Evolutionary conservation across 2,113 vertebrate species (phyloP).

Genomic region (Hyperopisus bebe): DNA sequence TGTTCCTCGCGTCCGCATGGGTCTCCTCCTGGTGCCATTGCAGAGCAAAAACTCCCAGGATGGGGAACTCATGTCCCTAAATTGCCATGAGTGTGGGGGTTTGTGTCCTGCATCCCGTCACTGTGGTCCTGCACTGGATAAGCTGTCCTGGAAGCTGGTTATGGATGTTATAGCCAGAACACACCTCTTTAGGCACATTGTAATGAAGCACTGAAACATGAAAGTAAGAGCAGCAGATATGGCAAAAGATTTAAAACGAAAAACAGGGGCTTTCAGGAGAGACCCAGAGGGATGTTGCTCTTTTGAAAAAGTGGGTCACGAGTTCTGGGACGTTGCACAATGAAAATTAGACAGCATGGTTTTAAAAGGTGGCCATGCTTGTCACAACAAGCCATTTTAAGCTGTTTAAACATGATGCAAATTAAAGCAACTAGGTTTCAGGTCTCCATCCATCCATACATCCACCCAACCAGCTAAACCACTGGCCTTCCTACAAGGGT

Average conservation of each 20-base stretch:
- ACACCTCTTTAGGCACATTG: background rate
- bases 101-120: background rate
- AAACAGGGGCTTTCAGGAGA: background rate
- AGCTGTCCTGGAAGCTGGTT: background rate
- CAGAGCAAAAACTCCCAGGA: background rate
- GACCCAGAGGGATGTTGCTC: background rate
- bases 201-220: background rate
- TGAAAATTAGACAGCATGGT: background rate
- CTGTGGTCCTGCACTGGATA: background rate
- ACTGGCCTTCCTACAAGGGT: background rate
- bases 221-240: background rate
- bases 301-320: slow-evolving; percentile 1
- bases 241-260: background rate
- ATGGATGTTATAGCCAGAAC: background rate
- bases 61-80: background rate
- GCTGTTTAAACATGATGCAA: background rate
- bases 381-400: background rate
- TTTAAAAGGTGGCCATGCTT: background rate
- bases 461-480: background rate
- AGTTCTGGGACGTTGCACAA: background rate
- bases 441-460: background rate
- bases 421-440: background rate
- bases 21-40: background rate
- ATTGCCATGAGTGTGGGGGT: background rate
- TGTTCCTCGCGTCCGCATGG: background rate